phyloP scores from a whole-genome alignment of 1,140 invertebrate genomes.

The Aphelenchoides fujianensis region DNA sequence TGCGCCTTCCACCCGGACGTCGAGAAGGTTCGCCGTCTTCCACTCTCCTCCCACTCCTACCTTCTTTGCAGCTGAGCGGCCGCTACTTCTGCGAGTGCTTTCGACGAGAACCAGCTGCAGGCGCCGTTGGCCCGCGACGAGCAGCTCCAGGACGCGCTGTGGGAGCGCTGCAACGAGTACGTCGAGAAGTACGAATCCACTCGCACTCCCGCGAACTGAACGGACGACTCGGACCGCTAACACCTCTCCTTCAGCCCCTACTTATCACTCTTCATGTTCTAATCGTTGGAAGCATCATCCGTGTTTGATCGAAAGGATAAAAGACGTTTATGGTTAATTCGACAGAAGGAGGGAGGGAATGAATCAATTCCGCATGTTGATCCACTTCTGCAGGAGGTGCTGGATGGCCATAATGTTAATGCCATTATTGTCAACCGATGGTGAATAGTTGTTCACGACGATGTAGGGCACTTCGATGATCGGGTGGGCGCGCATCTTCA shows the following conservation, averaged over 20 bases:
- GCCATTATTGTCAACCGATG: constrained; percentile 53
- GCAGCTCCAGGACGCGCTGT: constrained; percentile 26
- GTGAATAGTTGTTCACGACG: constrained; percentile 58
- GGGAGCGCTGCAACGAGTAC: background rate
- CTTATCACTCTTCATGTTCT: background rate
- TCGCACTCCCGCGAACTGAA: background rate
- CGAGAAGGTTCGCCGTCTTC: constrained; percentile 23
- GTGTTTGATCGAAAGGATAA: too few species aligned
- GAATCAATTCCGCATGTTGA: constrained; percentile 27
- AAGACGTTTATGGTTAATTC: constrained; percentile 17
- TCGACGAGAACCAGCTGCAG: constrained; percentile 19
- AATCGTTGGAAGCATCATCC: background rate
- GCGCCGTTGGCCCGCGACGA: constrained; percentile 15
- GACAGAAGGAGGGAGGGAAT: background rate
- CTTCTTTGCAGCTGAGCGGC: constrained; percentile 33
- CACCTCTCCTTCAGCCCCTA: too few species aligned
- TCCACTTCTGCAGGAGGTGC: constrained; percentile 58
- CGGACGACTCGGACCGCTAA: background rate
- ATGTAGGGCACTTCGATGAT: constrained; percentile 61
- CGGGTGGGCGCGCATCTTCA: constrained; percentile 51
- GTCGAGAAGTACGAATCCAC: constrained; percentile 26
- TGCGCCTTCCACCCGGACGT: constrained; percentile 49
- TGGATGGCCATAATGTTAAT: constrained; percentile 54
- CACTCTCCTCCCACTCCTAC: too few species aligned
- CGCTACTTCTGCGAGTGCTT: constrained; percentile 32